Conservation (phyloP, 2,888 invertebrate species). For the Andrena trimmerana region DNA sequence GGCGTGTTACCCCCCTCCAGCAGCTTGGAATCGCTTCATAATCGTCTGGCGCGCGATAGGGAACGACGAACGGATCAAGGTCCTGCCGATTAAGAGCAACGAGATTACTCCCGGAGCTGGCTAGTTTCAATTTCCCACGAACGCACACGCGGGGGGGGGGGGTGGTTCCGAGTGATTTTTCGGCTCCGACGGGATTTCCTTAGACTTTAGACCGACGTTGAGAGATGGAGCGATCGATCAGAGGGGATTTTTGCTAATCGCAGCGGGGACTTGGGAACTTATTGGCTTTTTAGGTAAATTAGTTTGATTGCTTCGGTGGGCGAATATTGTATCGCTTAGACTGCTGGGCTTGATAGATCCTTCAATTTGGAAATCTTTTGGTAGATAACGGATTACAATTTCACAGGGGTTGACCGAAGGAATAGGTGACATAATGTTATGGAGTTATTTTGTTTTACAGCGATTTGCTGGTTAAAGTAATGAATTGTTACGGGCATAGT, state of each 20-base stretch:
- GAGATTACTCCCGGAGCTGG: conserved; percentile 49
- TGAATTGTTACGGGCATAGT: no score
- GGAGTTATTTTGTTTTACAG: no score
- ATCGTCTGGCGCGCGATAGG: conserved; percentile 62
- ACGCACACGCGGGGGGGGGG: neutral
- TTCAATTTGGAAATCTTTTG: neutral
- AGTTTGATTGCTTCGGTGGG: neutral
- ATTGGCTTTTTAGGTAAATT: neutral
- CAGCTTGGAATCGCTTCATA: conserved; percentile 49
- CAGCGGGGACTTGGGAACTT: neutral
- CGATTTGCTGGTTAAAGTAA: no score
- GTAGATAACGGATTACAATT: neutral
- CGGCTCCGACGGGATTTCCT: neutral
- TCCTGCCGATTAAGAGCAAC: conserved; percentile 59
- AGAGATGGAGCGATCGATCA: neutral
- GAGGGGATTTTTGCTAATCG: neutral
- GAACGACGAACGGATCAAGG: conserved; percentile 64
- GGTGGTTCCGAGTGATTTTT: conserved; percentile 8
- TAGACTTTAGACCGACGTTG: neutral
- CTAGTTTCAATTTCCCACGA: conserved; percentile 20
- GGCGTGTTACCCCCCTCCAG: conserved; percentile 38
- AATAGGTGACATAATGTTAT: neutral
- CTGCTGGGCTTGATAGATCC: neutral
- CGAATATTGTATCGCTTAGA: neutral
- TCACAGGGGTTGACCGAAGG: no score